Base-by-base conservation (phyloP, 2,113 vertebrate genomes). In the Potamarius usumacintae region DNA sequence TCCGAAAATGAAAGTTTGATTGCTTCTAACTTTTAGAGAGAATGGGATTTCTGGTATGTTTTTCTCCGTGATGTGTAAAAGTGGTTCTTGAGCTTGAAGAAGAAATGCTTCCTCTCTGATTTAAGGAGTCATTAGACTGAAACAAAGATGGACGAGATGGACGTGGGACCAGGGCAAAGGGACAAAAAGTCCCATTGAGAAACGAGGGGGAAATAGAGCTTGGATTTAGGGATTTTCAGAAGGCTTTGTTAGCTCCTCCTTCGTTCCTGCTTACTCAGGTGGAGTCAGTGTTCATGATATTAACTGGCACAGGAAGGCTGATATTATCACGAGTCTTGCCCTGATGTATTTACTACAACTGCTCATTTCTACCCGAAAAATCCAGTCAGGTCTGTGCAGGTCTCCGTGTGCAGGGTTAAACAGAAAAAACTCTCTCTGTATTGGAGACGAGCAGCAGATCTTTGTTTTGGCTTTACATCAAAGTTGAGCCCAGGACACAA, bases 191-290 rank as follows among this genome's bases (percentile, higher is more conserved):
- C 65, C 87, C 85, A 88, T 90, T 90, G 85, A 90, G 74, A 55
- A 83, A 60, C 62, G 5, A 63, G 80, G 5, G 67, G 81, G 74
- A 86, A 86, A 84, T 71, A 30, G 82, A 88, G 85, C 65, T 69
- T 72, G 89, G 89, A 86, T 85, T 90, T 82, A 69, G 82, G 85
- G 85, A 90, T 90, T 88, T 90, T 82, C 71, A 25, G 84, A 83
- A 25, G 89, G 71, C 50, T 88, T 71, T 57, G 55, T 85, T 48
- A 0, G 62, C 81, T 84, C 62, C 85, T 82, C 67, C 71, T 83
- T 42, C 34, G 52, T 52, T 63, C 71, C 53, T 48, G 22, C 76
- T 63, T 79, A 53, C 82, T 88, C 76, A 87, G 89, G 82, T 86
- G 52, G 58, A 76, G 57, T 67, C 86, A 63, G 50, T 82, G 87